Evolutionary conservation across 2,888 invertebrate species (phyloP).

Genomic region (Volucella zonaria): DNA sequence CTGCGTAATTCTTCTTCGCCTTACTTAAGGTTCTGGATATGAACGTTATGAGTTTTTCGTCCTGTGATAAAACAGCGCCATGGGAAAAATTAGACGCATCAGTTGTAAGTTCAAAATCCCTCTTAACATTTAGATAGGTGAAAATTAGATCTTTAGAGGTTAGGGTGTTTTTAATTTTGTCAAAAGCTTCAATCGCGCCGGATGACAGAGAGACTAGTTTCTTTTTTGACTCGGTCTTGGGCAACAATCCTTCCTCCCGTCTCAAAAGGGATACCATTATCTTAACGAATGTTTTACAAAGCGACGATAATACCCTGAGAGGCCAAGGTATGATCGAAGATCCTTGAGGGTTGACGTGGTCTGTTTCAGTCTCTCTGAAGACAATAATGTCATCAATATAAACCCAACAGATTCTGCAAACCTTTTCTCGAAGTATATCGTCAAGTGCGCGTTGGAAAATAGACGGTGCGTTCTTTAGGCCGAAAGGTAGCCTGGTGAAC

Average conservation of each 20-base stretch:
- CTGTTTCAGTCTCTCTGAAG: too few species aligned
- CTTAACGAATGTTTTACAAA: slow-evolving; percentile 56
- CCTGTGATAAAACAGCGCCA: slow-evolving; percentile 17
- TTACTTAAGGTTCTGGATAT: slow-evolving; percentile 17
- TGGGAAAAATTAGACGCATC: slow-evolving; percentile 29
- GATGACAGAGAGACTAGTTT: too few species aligned
- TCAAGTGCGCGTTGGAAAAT: too few species aligned
- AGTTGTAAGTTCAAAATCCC: slow-evolving; percentile 24
- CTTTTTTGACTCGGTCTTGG: too few species aligned
- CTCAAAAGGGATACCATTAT: slow-evolving; percentile 63
- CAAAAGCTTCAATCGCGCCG: too few species aligned
- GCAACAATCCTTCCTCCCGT: slow-evolving; percentile 55
- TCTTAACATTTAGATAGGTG: slow-evolving; percentile 20
- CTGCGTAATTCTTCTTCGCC: slow-evolving; percentile 5
- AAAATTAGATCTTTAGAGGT: too few species aligned
- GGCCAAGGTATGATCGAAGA: slow-evolving; percentile 57
- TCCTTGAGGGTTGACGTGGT: slow-evolving; percentile 66
- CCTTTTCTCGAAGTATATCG: too few species aligned
- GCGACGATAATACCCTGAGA: slow-evolving; percentile 66
- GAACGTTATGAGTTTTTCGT: slow-evolving; percentile 10
- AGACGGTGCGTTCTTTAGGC: too few species aligned
- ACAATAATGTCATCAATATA: too few species aligned
- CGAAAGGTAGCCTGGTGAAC: too few species aligned
- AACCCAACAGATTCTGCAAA: too few species aligned
- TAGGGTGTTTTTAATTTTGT: too few species aligned